phyloP scores from a whole-genome alignment of 1,140 invertebrate genomes.

The Trachymyrmex septentrionalis region DNA sequence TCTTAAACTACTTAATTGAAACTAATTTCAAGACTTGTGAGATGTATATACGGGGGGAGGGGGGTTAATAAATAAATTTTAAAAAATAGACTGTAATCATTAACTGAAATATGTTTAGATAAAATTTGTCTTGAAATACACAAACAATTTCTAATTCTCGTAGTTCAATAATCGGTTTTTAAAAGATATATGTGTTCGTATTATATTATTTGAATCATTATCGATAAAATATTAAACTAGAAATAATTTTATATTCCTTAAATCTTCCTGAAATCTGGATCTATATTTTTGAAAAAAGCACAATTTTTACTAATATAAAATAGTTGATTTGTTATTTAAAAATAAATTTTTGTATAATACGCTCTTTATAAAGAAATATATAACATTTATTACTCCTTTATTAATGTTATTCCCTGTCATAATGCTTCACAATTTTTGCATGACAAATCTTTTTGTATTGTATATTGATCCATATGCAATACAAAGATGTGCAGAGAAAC shows the following conservation, averaged over 20 bases:
- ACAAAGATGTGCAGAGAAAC: neutral
- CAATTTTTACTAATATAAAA: neutral
- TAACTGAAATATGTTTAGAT: neutral
- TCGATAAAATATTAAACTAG: neutral
- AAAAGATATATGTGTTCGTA: neutral
- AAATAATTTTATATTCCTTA: neutral
- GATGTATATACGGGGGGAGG: too few relatives aligned
- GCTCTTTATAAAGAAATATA: neutral
- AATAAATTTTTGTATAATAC: neutral
- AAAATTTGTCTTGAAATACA: neutral
- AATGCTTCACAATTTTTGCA: neutral
- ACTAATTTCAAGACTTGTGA: neutral
- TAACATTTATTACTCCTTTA: neutral
- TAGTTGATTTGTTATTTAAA: neutral
- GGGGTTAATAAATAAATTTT: neutral
- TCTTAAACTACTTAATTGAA: neutral
- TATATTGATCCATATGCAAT: neutral
- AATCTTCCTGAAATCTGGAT: neutral
- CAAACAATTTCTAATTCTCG: neutral
- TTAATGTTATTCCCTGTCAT: neutral
- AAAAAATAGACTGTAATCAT: neutral
- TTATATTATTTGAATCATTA: neutral
- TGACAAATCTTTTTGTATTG: neutral
- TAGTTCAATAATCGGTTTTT: neutral
- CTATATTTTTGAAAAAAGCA: neutral